A percentile compares a stretch with the other conserved stretches of the same genome.
phyloP scores from a whole-genome alignment of 35 echinoderm and acorn worm genomes.

The Anneissia japonica region DNA sequence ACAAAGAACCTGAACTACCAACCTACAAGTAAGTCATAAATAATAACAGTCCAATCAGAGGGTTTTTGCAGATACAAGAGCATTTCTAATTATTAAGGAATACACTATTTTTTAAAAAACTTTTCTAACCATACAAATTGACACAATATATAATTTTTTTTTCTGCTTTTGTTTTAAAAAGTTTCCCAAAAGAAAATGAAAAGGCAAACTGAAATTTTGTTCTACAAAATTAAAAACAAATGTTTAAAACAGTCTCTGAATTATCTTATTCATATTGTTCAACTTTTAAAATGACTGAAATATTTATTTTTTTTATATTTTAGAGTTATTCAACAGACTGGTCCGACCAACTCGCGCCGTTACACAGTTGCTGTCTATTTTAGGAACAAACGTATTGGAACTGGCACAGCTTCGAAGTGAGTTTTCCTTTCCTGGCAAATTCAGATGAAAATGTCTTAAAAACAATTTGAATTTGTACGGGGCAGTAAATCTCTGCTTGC shows the following conservation, averaged over 20 bases:
- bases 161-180: neutral
- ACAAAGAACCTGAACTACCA: conserved; percentile 69
- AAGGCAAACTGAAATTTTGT: no score
- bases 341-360: conserved; percentile 62
- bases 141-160: neutral
- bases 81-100: no score
- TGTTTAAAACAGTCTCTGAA: neutral
- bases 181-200: no score
- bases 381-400: conserved; percentile 56
- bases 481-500: neutral
- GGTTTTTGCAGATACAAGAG: no score
- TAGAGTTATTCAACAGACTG: conserved; percentile 72
- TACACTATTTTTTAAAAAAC: no score
- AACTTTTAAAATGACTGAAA: no score
- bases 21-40: conserved; percentile 62
- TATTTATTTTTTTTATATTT: conserved; percentile 12
- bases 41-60: neutral
- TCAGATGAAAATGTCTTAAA: neutral
- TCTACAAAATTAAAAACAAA: no score
- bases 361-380: conserved; percentile 96
- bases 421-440: neutral
- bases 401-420: conserved; percentile 61
- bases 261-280: neutral
- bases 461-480: neutral
- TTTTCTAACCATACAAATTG: neutral